Conservation (phyloP, 1,140 invertebrate genomes). For the Berghia stephanieae region DNA sequence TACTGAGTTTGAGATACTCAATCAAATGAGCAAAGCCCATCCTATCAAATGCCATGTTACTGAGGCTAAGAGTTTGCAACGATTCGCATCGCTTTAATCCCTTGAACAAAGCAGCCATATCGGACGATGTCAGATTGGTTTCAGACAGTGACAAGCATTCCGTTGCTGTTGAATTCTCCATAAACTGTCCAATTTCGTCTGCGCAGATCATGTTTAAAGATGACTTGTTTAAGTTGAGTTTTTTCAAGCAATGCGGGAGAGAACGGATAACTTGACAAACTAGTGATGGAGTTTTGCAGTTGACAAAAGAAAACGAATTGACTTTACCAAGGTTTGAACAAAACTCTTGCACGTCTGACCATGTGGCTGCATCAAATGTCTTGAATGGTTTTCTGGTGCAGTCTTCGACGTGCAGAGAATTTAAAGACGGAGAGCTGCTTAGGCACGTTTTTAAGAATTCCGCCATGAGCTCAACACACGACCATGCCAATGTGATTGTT, state of each 20-base stretch:
- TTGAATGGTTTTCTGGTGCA: not conserved
- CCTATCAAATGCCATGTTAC: conserved; percentile 46
- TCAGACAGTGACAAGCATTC: conserved; percentile 39
- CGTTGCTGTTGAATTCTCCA: conserved; percentile 41
- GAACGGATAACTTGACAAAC: conserved; percentile 46
- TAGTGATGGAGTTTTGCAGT: conserved; percentile 39
- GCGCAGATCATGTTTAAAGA: conserved; percentile 49
- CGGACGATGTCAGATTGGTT: conserved; percentile 41
- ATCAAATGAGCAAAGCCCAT: conserved; percentile 39
- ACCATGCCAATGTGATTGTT: conserved; percentile 43
- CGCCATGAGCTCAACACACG: conserved; percentile 39
- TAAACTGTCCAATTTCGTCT: conserved; percentile 38
- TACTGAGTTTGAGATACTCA: conserved; percentile 49
- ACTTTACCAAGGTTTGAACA: conserved; percentile 45
- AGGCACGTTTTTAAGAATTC: conserved; percentile 41
- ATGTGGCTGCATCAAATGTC: conserved; percentile 20
- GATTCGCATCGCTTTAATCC: conserved; percentile 46
- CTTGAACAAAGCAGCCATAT: conserved; percentile 44
- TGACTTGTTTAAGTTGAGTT: conserved; percentile 44
- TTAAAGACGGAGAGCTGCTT: conserved; percentile 30
- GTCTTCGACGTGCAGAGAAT: conserved; percentile 34
- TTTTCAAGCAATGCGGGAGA: conserved; percentile 40
- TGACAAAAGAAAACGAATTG: conserved; percentile 39
- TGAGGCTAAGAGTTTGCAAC: conserved; percentile 40
- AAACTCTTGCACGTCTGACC: conserved; percentile 47